Conservation (phyloP, 2,888 invertebrate genomes). For the Sarcophaga rosellei region DNA sequence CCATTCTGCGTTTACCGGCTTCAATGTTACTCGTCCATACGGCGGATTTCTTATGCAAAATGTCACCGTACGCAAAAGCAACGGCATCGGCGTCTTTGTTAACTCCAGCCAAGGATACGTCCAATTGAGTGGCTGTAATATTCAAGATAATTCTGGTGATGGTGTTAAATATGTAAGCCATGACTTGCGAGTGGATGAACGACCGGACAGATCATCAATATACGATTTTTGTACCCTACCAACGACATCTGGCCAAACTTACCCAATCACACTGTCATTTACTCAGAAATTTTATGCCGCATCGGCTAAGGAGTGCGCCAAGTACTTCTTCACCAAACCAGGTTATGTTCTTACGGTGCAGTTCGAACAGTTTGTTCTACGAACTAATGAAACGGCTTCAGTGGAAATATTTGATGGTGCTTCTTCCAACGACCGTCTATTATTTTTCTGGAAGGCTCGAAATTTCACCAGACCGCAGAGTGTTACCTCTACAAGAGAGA, state of each 20-base stretch:
- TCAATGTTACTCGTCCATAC: slow-evolving; percentile 92
- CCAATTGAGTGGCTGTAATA: slow-evolving; percentile 88
- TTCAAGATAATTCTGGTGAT: slow-evolving; percentile 94
- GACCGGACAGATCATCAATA: slow-evolving; percentile 88
- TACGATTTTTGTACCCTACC: slow-evolving; percentile 93
- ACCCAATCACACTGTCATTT: slow-evolving; percentile 91
- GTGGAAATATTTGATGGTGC: slow-evolving; percentile 91
- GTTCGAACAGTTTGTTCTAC: slow-evolving; percentile 90
- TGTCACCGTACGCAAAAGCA: slow-evolving; percentile 91
- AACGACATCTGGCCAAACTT: slow-evolving; percentile 91
- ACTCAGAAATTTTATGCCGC: slow-evolving; percentile 89
- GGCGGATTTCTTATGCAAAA: slow-evolving; percentile 91
- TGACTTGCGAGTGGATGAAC: slow-evolving; percentile 89
- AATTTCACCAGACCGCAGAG: slow-evolving; percentile 95
- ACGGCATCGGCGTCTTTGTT: slow-evolving; percentile 93
- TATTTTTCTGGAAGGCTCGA: slow-evolving; percentile 87
- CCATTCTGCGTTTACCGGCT: slow-evolving; percentile 95
- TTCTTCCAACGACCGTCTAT: slow-evolving; percentile 86
- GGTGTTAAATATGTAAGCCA: slow-evolving; percentile 93
- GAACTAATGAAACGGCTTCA: slow-evolving; percentile 87
- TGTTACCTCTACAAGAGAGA: slow-evolving; percentile 87
- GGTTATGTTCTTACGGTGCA: slow-evolving; percentile 93
- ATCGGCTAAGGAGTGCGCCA: slow-evolving; percentile 87
- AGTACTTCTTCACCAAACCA: slow-evolving; percentile 89
- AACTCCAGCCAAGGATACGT: slow-evolving; percentile 93